Conservation (phyloP, 1,140 invertebrate species). For the Drosophila nikananu region DNA sequence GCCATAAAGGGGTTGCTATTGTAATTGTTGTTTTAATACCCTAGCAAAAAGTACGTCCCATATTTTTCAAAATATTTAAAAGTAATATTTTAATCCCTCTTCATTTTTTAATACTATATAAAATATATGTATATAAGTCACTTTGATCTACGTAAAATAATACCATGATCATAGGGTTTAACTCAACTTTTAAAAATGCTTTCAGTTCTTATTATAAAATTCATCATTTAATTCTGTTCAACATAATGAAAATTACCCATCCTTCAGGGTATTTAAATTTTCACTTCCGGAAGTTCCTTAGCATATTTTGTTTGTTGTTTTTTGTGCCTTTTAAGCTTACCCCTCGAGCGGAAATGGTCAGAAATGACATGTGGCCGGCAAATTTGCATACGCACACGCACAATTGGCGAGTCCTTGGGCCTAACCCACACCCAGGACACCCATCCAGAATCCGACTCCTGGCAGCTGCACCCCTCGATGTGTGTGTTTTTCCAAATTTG, state of each 20-base stretch:
- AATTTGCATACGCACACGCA: slow-evolving; percentile 78
- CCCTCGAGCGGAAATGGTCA: slow-evolving; percentile 73
- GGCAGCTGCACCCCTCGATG: slow-evolving; percentile 39
- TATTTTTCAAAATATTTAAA: background rate
- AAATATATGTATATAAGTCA: background rate
- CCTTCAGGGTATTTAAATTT: background rate
- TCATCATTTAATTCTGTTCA: background rate
- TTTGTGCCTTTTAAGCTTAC: slow-evolving; percentile 39
- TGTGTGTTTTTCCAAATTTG: slow-evolving; percentile 13
- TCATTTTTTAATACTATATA: background rate
- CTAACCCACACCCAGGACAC: slow-evolving; percentile 19
- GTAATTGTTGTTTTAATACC: slow-evolving; percentile 56
- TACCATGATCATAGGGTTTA: no score
- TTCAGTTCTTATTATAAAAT: background rate
- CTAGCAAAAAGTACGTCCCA: slow-evolving; percentile 1
- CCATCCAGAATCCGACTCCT: slow-evolving; percentile 30
- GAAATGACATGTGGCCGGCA: slow-evolving; percentile 76
- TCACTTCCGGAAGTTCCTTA: background rate
- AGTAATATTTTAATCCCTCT: background rate
- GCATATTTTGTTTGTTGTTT: slow-evolving; percentile 25
- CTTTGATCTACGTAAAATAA: background rate
- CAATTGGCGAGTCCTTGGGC: slow-evolving; percentile 54
- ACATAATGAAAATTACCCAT: no score
- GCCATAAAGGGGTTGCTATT: slow-evolving; percentile 53
- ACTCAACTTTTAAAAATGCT: background rate